Base-by-base conservation (phyloP, 2,888 invertebrate species). In the Cylloceria caligata region DNA sequence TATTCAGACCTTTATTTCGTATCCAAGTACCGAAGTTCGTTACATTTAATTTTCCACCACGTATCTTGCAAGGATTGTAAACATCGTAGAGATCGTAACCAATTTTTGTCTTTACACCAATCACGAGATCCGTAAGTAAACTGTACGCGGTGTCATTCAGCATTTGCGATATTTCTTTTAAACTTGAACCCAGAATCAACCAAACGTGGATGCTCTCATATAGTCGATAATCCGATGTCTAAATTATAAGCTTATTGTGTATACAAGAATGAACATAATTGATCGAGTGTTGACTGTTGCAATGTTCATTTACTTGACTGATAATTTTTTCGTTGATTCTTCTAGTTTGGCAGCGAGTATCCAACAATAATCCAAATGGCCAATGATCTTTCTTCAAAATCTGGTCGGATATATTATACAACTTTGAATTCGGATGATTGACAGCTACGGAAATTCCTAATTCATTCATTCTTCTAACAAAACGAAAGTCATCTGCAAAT, bases 121-220 rank as follows among this genome's bases (percentile, higher is more conserved):
- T 77, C 7, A 78, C 86, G 1, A 90, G 42, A 69, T 90, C 89
- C 2, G 90, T 90, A 7, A 86, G 82, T 36, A 88, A 84, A 55
- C 86, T 86, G 42, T 85, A 89, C 11, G 88, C 85, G 1, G 78
- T 86, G 24, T 89, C 90, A 62, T 89, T 86, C 21, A 90, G 85
- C 21, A 88, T 72, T 13, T 81, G n/a, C 0, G 73, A 34, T 27
- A 85, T 57, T 3, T 80, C 71, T 27, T 84, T 80, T 3, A 88
- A 82, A 67, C 76, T 82, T 21, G 85, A 81, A n/a, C 85, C 87
- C 24, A 89, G 39, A 27, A 89, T 80, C 39, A 90, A 57, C 90
- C 90, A 90, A 55, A 85, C 86, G 76, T 90, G 87, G 9, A 87
- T 86, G 4, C 87, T 86, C n/a, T 86, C 86, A 75, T 88, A 89